These are phyloP conservation scores for Hydropotes inermis DNA, from an alignment of 2,113 vertebrate species.

Conservation along the genomic window DNA sequence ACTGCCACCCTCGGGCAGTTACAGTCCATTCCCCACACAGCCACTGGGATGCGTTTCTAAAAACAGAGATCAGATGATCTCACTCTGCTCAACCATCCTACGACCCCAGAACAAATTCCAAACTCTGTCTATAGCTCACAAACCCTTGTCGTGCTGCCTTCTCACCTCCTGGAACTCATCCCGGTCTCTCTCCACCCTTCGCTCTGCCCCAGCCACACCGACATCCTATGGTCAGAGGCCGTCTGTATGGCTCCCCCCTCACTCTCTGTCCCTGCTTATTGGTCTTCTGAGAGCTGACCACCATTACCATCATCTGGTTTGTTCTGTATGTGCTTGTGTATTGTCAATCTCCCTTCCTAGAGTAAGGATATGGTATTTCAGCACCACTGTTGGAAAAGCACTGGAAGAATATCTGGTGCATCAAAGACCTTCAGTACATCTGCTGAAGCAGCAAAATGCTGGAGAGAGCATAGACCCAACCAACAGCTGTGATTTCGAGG, in stretches of 20 bases:
- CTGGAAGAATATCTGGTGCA: not conserved
- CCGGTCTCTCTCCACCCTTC: not conserved
- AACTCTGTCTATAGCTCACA: too few relatives aligned
- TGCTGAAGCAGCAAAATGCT: not conserved
- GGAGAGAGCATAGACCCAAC: not conserved
- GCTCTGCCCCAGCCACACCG: not conserved
- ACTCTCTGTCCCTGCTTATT: not conserved
- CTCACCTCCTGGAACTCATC: not conserved
- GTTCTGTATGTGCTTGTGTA: not conserved
- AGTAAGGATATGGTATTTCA: not conserved
- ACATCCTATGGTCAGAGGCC: not conserved
- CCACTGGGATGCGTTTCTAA: not conserved
- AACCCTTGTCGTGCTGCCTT: not conserved
- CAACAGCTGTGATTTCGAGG: not conserved
- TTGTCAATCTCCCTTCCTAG: not conserved
- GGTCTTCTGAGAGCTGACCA: not conserved
- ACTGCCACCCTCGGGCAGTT: not conserved
- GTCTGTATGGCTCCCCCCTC: accelerated
- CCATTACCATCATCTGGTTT: not conserved
- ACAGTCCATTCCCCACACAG: not conserved
- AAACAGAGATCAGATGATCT: not conserved
- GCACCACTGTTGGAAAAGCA: not conserved
- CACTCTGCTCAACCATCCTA: too few relatives aligned
- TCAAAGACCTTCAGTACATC: not conserved
- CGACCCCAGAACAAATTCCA: not conserved